Percentiles rank a stretch among this genome's conserved stretches.
Evolutionary conservation across 2,888 invertebrate genomes (phyloP).

Genomic region (Tipula vernalis): DNA sequence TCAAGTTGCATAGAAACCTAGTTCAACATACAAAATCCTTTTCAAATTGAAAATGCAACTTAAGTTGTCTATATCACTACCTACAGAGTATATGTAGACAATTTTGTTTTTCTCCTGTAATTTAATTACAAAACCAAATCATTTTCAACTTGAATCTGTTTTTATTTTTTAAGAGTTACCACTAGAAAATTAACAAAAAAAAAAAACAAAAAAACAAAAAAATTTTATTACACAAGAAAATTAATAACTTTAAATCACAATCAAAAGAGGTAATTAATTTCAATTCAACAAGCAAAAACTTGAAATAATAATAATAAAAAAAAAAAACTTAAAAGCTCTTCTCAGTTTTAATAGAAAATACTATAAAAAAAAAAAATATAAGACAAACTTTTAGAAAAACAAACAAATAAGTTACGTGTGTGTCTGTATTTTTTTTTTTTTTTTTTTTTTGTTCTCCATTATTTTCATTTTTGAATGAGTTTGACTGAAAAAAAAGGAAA

Average conservation of each 20-base stretch:
- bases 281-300: constrained; percentile 4
- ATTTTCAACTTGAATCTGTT: not conserved
- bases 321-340: not conserved
- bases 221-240: not conserved
- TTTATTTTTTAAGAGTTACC: not conserved
- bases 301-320: not conserved
- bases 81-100: not conserved
- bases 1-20: not conserved
- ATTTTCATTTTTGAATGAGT: not conserved
- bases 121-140: not conserved
- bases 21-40: not conserved
- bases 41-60: not conserved
- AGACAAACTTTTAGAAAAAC: not conserved
- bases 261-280: constrained; percentile 4
- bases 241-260: constrained; percentile 4
- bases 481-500: not conserved
- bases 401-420: not conserved
- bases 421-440: not conserved
- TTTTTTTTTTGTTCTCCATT: not conserved
- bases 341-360: constrained; percentile 4
- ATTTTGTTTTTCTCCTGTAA: not conserved
- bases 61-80: not conserved
- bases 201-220: not conserved
- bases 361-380: not conserved
- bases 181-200: not conserved